phyloP scores from a whole-genome alignment of 2,888 invertebrate species.

The Diarsia rubi region DNA sequence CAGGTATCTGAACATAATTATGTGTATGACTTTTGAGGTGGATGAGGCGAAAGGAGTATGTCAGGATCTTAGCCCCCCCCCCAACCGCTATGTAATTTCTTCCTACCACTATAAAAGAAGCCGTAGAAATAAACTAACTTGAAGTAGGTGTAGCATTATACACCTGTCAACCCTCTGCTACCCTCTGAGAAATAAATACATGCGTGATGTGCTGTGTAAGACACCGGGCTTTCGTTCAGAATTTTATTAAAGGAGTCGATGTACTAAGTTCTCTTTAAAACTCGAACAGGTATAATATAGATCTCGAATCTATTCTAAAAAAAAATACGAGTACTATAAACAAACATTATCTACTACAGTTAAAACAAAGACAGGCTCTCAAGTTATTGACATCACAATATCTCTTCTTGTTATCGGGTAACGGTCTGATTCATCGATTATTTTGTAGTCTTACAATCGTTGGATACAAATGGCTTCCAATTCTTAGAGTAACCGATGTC shows the following conservation, averaged over 20 bases:
- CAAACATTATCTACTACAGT: constrained; percentile 8
- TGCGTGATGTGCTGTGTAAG: neutral
- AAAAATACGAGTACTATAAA: neutral
- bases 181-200: neutral
- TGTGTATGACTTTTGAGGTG: neutral
- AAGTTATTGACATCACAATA: constrained; percentile 56
- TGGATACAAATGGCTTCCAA: neutral
- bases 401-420: constrained; percentile 38
- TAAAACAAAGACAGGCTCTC: constrained; percentile 43
- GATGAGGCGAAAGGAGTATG: neutral
- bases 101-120: neutral
- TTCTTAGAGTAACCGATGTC: neutral
- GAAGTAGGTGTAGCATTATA: neutral
- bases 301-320: neutral
- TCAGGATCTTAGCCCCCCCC: neutral
- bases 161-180: neutral
- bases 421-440: constrained; percentile 36
- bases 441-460: constrained; percentile 19
- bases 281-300: neutral
- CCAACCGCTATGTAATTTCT: neutral
- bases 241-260: neutral
- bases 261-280: neutral
- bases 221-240: neutral
- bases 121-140: neutral
- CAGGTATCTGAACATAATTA: neutral